Evolutionary conservation across 2,113 vertebrate species (phyloP), one percentile per base, ranked within the genome.

Genomic region (Petroica traversi): DNA sequence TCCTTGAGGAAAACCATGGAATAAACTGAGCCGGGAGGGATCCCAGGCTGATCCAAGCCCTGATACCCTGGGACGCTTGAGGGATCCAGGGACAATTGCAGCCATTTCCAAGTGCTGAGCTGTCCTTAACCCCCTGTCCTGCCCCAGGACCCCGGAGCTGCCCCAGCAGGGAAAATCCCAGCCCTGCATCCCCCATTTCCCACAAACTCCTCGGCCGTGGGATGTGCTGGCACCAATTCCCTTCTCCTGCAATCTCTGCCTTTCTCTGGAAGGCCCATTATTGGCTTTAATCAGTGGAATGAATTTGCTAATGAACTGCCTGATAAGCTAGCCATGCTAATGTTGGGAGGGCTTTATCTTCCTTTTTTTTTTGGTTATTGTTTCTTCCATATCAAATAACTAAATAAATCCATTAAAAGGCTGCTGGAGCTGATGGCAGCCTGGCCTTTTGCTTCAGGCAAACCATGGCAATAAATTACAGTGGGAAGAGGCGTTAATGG

Each of bases 1-100:
- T 1, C 1, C 25, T 1, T 1, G 4, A 2, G 1, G 38, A 8
- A 10, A 40, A 7, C 0, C 23, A 3, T 1, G 40, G 63, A 8
- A n/a, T 5, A 5, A 14, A 3, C 28, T 2, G 46, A 28, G 54
- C 7, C 40, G n/a, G 55, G 57, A 46, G 48, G 33, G 55, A 17
- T 9, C 19, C 45, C 63, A 45, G 36, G 54, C 4, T 76, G 72
- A 45, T 23, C 62, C 68, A 11, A 22, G 29, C 29, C 33, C 45
- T n/a, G n/a, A n/a, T n/a, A n/a, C n/a, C n/a, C n/a, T n/a, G n/a
- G n/a, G n/a, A n/a, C n/a, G n/a, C n/a, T n/a, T n/a, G n/a, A n/a
- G n/a, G 31, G 25, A 7, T 48, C 3, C 54, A 22, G 64, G 43
- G n/a, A 46, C 28, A 33, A 2, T 12, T 25, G 8, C 8, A 20